A percentile compares a stretch with the other conserved stretches of the same genome.
These are phyloP conservation scores for Muntiacus reevesi DNA, from an alignment of 2,113 vertebrate species.

Conservation along the genomic window DNA sequence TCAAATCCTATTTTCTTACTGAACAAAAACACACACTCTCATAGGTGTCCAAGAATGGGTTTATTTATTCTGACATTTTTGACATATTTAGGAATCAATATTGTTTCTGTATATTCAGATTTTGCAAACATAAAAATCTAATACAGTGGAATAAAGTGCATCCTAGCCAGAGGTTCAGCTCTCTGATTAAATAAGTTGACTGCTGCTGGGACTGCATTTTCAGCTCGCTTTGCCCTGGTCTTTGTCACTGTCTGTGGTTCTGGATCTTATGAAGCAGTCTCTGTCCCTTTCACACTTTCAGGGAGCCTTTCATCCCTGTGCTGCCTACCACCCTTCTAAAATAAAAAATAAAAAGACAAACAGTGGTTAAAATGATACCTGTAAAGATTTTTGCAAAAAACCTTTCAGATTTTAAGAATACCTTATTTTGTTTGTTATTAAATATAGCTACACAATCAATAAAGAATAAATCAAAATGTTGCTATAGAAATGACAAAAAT, in stretches of 20 bases:
- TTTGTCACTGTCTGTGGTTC: not conserved
- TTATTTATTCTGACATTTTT: slow-evolving; percentile 19
- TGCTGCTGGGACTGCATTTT: not conserved
- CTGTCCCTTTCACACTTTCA: not conserved
- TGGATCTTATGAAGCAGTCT: not conserved
- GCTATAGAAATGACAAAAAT: not conserved
- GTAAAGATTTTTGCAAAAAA: not conserved
- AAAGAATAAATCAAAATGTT: not conserved
- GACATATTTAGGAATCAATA: not conserved
- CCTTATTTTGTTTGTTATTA: not conserved
- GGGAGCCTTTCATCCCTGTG: not conserved
- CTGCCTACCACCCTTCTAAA: not conserved
- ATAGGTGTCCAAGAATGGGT: not conserved
- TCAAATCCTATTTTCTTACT: not conserved
- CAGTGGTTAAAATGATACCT: not conserved
- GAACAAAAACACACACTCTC: not conserved
- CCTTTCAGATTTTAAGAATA: not conserved
- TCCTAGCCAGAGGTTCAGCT: not conserved
- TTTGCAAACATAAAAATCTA: not conserved
- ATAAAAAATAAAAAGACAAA: not conserved
- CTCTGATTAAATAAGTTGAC: not conserved
- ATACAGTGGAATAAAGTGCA: not conserved
- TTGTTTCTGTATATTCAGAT: not conserved
- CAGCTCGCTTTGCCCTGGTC: not conserved
- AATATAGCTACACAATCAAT: not conserved